Evolutionary conservation across 2,888 invertebrate species (phyloP), one percentile per base, ranked within the genome.

Genomic region (Seira ritae): DNA sequence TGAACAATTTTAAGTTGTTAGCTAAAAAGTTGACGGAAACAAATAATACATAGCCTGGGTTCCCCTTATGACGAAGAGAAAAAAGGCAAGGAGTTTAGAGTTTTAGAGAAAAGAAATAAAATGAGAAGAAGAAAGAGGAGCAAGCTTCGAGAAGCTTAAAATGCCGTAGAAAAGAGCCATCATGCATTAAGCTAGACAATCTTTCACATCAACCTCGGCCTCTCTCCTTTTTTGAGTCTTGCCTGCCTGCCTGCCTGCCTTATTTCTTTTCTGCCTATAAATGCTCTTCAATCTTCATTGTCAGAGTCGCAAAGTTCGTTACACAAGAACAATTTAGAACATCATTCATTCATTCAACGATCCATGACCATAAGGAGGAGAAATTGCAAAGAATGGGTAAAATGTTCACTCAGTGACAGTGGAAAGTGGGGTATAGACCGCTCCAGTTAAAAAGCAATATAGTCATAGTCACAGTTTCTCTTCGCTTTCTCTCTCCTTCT

Each of bases 221-320:
- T 81, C 72, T 60, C 70, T 62, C 20, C 66, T 65, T 71, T 68
- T 50, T 19, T 31, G 60, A 20, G 46, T 31, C 31, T 8, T 31
- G 31, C 31, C 31, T 31, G 31, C 31, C 8, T 31, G 23, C 22
- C 20, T 17, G 60, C 23, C 55, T 55, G 3, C 22, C 19, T 62
- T 42, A 46, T 65, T 70, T 42, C 31, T 69, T 69, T 42, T 69
- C 31, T 69, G 15, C 19, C 23, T 17, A 75, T 67, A 81, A 80
- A 73, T 70, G 77, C 70, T 82, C 82, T 73, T 83, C 83, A 77
- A 83, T 78, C 83, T 83, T 83, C 83, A 83, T 83, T 83, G 78
- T 83, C 83, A 83, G 83, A 83, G 83, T 78, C 83, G 69, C 77
- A 83, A 83, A 83, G 83, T 83, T 83, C 83, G 83, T 83, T 83